phyloP scores from a whole-genome alignment of 2,113 vertebrate genomes.

The Prinia subflava region DNA sequence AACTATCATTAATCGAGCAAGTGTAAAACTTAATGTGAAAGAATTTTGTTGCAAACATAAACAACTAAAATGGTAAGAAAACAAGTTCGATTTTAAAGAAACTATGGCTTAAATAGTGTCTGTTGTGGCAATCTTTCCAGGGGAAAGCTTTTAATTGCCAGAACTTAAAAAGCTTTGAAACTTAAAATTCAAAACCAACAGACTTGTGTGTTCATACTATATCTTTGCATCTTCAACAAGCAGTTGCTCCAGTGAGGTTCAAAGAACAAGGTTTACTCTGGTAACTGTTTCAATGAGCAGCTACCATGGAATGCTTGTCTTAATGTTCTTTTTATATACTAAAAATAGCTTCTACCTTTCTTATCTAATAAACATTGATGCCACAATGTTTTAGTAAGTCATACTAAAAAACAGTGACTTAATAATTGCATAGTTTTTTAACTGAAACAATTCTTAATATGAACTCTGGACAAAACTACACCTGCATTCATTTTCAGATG shows the following conservation, averaged over 20 bases:
- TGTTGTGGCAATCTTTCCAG: not conserved
- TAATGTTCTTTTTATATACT: not conserved
- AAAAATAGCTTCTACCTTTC: not conserved
- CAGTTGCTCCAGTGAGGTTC: not conserved
- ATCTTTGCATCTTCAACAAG: not conserved
- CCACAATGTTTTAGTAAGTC: not conserved
- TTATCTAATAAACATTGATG: not conserved
- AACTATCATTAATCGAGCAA: not conserved
- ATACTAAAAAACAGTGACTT: not conserved
- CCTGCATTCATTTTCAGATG: not conserved
- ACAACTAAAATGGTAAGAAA: not conserved
- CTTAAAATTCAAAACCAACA: not conserved
- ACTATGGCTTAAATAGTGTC: not conserved
- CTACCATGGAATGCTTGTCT: not conserved
- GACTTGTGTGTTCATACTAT: not conserved
- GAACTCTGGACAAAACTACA: not conserved
- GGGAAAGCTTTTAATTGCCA: not conserved
- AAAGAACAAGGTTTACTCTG: not conserved
- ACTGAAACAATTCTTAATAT: not conserved
- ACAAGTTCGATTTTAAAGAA: not conserved
- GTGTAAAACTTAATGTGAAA: not conserved
- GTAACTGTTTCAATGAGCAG: slow-evolving; percentile 35
- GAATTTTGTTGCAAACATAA: not conserved
- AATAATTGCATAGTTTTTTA: not conserved
- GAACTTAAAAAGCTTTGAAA: not conserved